These are phyloP conservation scores for Pterobdella sp. DNA, from an alignment of 2,888 invertebrate genomes.

Conservation along the genomic window DNA sequence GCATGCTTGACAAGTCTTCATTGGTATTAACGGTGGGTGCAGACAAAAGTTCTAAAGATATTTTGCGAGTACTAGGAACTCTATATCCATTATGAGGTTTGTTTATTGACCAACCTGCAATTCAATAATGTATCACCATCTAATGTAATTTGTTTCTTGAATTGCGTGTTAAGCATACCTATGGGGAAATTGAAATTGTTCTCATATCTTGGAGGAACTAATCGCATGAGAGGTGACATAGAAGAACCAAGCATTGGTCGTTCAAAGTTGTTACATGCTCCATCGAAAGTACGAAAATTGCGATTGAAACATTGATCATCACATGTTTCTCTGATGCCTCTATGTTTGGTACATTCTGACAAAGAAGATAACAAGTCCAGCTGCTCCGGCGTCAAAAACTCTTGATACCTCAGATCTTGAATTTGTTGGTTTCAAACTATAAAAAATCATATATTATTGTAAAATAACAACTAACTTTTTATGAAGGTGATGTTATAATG, in stretches of 20 bases:
- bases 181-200: constrained; percentile 92
- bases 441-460: too few relatives aligned
- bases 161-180: constrained; percentile 55
- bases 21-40: constrained; percentile 57
- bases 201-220: constrained; percentile 82
- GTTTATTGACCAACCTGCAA: constrained; percentile 71
- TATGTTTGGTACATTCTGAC: constrained; percentile 83
- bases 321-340: constrained; percentile 60
- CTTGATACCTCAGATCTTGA: constrained; percentile 71
- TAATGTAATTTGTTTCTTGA: too few relatives aligned
- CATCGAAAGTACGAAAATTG: constrained; percentile 84
- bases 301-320: constrained; percentile 81
- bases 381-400: constrained; percentile 73
- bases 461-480: constrained; percentile 25
- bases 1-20: constrained; percentile 74
- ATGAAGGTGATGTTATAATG: constrained; percentile 34
- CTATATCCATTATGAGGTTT: constrained; percentile 65
- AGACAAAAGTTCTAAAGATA: constrained; percentile 76
- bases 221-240: constrained; percentile 72
- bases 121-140: too few relatives aligned
- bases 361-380: constrained; percentile 76
- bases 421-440: too few relatives aligned
- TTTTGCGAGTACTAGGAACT: constrained; percentile 75
- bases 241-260: constrained; percentile 89
- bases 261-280: constrained; percentile 87